Percentiles rank a stretch among this genome's conserved stretches.
Evolutionary conservation across 1,140 invertebrate species (phyloP).

Genomic region (Aphelenchoides avenae): DNA sequence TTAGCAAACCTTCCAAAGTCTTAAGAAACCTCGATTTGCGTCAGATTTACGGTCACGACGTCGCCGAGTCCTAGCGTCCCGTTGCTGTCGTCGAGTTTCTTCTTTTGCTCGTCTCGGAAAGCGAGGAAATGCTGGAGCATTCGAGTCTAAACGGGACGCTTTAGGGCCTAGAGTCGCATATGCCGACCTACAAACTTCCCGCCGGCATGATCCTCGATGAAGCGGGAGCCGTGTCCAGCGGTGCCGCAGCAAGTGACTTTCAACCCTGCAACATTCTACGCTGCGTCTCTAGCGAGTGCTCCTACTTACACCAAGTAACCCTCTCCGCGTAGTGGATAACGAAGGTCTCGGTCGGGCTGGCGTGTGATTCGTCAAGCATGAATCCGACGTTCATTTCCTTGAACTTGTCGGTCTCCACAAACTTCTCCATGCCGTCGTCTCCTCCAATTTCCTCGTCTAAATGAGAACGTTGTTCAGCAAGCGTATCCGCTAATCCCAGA

Average conservation of each 20-base stretch:
- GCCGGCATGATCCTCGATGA: slow-evolving; percentile 74
- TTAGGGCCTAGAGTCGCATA: too few species aligned
- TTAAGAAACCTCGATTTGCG: slow-evolving; percentile 67
- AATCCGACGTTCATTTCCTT: slow-evolving; percentile 79
- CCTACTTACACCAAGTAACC: slow-evolving; percentile 64
- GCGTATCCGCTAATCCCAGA: too few species aligned
- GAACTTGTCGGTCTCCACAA: slow-evolving; percentile 73
- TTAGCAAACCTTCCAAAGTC: too few species aligned
- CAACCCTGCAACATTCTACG: slow-evolving; percentile 60
- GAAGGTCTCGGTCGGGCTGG: slow-evolving; percentile 64
- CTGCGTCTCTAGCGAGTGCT: too few species aligned
- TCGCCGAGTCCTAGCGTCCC: slow-evolving; percentile 72
- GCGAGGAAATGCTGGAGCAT: slow-evolving; percentile 74
- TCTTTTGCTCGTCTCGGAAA: slow-evolving; percentile 68
- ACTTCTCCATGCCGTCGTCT: slow-evolving; percentile 73
- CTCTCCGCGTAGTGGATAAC: slow-evolving; percentile 74
- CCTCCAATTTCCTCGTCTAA: slow-evolving; percentile 87
- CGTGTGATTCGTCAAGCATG: slow-evolving; percentile 75
- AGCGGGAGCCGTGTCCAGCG: slow-evolving; percentile 79
- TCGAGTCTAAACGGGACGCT: too few species aligned
- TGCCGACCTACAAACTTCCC: slow-evolving; percentile 77
- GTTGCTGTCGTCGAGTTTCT: slow-evolving; percentile 67
- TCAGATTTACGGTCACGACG: slow-evolving; percentile 81
- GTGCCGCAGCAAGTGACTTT: slow-evolving; percentile 70
- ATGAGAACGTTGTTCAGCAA: too few species aligned